Conservation (phyloP, 2,888 invertebrate genomes). For the Pandemis cinnamomeana region DNA sequence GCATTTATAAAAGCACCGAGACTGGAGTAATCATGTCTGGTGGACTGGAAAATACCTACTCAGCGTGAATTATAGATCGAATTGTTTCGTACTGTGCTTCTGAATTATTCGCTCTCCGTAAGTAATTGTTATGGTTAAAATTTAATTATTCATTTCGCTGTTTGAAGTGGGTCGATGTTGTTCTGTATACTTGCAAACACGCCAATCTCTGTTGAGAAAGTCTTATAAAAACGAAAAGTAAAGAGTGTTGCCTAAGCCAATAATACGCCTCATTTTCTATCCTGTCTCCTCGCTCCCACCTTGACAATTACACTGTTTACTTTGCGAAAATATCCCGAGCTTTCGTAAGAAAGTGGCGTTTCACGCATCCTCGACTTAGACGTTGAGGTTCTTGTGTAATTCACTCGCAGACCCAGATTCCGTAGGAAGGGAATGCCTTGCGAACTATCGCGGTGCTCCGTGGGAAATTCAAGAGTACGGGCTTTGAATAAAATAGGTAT, state of each 20-base stretch:
- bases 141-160: background rate
- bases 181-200: background rate
- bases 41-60: slow-evolving; percentile 53
- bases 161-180: background rate
- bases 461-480: slow-evolving; percentile 66
- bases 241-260: background rate
- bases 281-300: slow-evolving; percentile 5
- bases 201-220: background rate
- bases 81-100: slow-evolving; percentile 17
- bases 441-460: slow-evolving; percentile 48
- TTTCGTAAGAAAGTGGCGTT: slow-evolving; percentile 42
- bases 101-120: slow-evolving; percentile 1
- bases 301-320: slow-evolving; percentile 29
- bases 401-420: slow-evolving; percentile 48
- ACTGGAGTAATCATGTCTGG: slow-evolving; percentile 52
- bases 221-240: background rate
- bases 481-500: slow-evolving; percentile 52
- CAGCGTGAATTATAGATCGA: slow-evolving; percentile 34
- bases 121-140: background rate
- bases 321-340: slow-evolving; percentile 25
- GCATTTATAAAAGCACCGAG: slow-evolving; percentile 55
- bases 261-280: slow-evolving; percentile 19
- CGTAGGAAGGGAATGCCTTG: slow-evolving; percentile 47
- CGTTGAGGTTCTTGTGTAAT: slow-evolving; percentile 50
- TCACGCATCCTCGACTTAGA: slow-evolving; percentile 48